Evolutionary conservation across 2,113 vertebrate genomes (phyloP).

Genomic region (Saguinus imperator): DNA sequence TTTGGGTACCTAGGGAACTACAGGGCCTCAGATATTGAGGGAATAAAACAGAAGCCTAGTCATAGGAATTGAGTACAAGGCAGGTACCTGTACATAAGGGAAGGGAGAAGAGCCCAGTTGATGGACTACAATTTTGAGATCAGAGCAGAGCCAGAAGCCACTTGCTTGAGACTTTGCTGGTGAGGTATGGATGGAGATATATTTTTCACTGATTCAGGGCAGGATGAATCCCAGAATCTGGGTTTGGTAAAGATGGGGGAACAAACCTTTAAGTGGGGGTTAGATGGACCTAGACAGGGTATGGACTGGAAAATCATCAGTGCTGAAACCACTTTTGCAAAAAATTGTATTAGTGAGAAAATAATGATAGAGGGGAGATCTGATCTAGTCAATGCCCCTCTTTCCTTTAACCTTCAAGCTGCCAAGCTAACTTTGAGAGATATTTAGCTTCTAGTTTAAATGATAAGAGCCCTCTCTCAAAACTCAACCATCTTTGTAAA

Average conservation of each 20-base stretch:
- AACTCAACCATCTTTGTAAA: too few relatives aligned
- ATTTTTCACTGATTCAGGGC: not conserved
- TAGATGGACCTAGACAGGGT: not conserved
- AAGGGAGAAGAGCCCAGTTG: not conserved
- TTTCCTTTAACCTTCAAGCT: too few relatives aligned
- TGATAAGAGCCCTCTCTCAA: too few relatives aligned
- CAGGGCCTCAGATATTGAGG: not conserved
- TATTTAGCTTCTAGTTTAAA: too few relatives aligned
- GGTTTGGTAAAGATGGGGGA: not conserved
- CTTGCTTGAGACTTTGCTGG: constrained; percentile 5
- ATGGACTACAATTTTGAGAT: not conserved
- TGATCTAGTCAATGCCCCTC: too few relatives aligned
- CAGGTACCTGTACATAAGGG: not conserved
- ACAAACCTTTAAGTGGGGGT: not conserved
- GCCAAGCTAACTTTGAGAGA: too few relatives aligned
- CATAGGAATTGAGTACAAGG: not conserved
- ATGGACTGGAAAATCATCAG: not conserved
- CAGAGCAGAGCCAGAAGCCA: not conserved
- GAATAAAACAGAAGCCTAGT: not conserved
- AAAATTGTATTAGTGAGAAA: too few relatives aligned
- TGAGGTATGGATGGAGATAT: not conserved
- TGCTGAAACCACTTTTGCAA: too few relatives aligned
- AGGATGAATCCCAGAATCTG: not conserved
- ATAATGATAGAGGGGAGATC: too few relatives aligned
- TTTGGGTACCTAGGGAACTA: constrained; percentile 5